Conservation (phyloP, 2,113 vertebrate species). For the Hydrolagus affinis region DNA sequence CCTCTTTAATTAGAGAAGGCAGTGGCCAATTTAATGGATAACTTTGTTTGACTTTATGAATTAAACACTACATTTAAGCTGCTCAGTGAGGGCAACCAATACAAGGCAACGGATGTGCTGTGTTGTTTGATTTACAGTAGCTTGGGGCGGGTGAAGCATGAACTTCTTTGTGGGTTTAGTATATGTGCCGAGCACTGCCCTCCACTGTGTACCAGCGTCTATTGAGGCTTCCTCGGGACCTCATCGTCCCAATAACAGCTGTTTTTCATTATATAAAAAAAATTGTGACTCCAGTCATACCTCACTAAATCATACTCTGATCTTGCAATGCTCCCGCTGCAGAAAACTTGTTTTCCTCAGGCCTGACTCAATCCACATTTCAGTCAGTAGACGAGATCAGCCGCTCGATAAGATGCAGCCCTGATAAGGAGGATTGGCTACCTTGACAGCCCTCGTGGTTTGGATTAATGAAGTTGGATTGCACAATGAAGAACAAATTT, state of each 20-base stretch:
- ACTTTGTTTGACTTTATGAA: constrained; percentile 15
- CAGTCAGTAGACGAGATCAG: neutral
- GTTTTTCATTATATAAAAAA: neutral
- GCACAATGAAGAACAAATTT: constrained; percentile 18
- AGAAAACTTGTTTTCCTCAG: neutral
- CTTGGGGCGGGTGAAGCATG: neutral
- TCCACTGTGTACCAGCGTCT: neutral
- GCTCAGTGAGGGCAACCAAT: neutral
- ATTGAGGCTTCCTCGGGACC: neutral
- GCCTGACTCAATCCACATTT: neutral
- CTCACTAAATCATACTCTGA: neutral
- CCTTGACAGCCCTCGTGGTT: neutral
- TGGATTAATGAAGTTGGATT: neutral
- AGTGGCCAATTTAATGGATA: neutral
- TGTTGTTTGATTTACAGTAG: neutral
- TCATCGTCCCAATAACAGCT: neutral
- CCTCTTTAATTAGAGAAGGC: neutral
- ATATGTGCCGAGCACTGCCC: neutral
- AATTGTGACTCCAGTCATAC: neutral
- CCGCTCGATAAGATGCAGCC: neutral
- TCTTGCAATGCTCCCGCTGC: too few relatives aligned
- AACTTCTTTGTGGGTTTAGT: neutral
- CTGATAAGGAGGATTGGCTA: neutral
- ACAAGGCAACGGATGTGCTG: too few relatives aligned
- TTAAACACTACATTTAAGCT: neutral